Conservation (phyloP, 2,113 vertebrate genomes). For the Semicossyphus pulcher region DNA sequence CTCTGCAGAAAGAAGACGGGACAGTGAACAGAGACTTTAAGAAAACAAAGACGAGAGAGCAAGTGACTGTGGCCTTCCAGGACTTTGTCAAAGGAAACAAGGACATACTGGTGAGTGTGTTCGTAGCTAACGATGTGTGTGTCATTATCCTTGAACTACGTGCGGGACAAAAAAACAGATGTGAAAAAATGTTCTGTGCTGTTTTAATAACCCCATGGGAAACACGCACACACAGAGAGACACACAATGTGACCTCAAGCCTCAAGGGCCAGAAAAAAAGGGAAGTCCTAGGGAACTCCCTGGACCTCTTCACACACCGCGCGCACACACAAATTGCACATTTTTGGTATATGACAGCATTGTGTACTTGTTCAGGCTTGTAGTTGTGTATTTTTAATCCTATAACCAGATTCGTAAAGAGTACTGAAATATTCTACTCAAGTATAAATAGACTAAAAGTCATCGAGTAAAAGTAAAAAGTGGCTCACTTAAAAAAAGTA, state of each 20-base stretch:
- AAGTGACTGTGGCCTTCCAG: conserved; percentile 90
- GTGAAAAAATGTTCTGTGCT: background rate
- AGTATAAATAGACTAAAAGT: no score
- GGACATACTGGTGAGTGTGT: conserved; percentile 89
- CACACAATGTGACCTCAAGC: conserved; percentile 7
- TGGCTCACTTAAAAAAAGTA: no score
- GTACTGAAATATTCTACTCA: no score
- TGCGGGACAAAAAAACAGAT: background rate
- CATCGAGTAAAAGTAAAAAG: no score
- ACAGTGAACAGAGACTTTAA: conserved; percentile 98
- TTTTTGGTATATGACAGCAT: background rate
- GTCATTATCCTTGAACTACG: background rate
- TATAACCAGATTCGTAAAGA: no score
- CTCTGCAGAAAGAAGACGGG: conserved; percentile 93
- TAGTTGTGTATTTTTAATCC: background rate
- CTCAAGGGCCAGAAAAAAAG: conserved; percentile 29
- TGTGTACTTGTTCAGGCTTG: no score
- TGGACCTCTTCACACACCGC: conserved; percentile 7
- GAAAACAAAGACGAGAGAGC: conserved; percentile 94
- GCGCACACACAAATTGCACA: background rate
- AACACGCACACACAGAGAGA: conserved; percentile 2
- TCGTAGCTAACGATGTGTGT: background rate
- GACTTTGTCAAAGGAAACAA: conserved; percentile 94
- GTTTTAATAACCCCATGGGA: conserved; percentile 17
- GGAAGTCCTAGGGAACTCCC: conserved; percentile 55